Percentiles rank a stretch among this genome's conserved stretches.
These are phyloP conservation scores for Siniperca scherzeri DNA, from an alignment of 2,797 vertebrate genomes.

Conservation along the genomic window DNA sequence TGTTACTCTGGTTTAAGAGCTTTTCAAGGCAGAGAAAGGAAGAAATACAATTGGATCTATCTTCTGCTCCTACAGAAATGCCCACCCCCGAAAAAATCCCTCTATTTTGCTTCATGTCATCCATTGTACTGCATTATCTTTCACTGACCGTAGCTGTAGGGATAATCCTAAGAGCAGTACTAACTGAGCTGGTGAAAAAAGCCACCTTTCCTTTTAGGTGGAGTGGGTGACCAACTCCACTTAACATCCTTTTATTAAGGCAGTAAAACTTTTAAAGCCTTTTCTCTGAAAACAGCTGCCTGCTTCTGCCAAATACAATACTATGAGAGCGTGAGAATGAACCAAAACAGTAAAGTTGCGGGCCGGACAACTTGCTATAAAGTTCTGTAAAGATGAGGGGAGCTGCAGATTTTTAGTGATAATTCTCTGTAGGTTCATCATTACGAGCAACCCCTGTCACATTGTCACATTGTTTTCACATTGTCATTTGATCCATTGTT, in stretches of 20 bases:
- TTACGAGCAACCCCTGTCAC: neutral
- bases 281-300: neutral
- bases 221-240: neutral
- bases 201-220: neutral
- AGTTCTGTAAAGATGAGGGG: neutral
- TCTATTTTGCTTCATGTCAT: slow-evolving; percentile 2
- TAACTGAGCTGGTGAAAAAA: slow-evolving; percentile 16
- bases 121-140: slow-evolving; percentile 42
- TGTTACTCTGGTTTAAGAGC: slow-evolving; percentile 13
- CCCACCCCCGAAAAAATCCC: neutral
- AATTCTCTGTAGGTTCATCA: neutral
- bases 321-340: neutral
- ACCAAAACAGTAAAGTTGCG: no score
- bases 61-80: neutral
- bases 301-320: neutral
- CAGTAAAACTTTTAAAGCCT: neutral
- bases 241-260: neutral
- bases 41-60: slow-evolving; percentile 20
- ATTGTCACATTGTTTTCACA: neutral
- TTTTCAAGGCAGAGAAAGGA: slow-evolving; percentile 13
- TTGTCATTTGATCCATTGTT: neutral
- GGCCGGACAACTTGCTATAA: neutral
- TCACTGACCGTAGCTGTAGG: slow-evolving; percentile 34
- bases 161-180: slow-evolving; percentile 27
- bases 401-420: neutral